Evolutionary conservation across 2,797 vertebrate species (phyloP).

Genomic region (Melanotaenia parkinsoni): DNA sequence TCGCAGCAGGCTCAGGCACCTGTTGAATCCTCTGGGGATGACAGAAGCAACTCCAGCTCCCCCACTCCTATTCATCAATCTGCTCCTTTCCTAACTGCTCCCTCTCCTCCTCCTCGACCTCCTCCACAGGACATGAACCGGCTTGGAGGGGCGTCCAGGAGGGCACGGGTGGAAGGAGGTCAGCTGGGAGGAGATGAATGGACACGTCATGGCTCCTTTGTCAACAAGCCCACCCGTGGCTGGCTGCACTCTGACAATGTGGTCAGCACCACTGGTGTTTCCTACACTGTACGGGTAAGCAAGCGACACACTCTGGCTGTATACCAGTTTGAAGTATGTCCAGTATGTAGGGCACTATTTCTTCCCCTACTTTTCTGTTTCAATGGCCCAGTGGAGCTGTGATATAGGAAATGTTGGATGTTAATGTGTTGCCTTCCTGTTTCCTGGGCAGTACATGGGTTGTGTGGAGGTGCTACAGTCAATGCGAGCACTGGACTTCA

Average conservation of each 20-base stretch:
- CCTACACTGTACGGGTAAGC: slow-evolving; percentile 93
- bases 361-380: slow-evolving; percentile 26
- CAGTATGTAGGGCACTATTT: neutral
- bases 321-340: neutral
- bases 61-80: slow-evolving; percentile 64
- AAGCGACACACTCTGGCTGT: slow-evolving; percentile 18
- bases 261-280: slow-evolving; percentile 95
- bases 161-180: slow-evolving; percentile 96
- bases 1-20: slow-evolving; percentile 58
- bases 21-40: slow-evolving; percentile 66
- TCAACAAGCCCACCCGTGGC: slow-evolving; percentile 96
- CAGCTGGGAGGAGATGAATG: slow-evolving; percentile 98
- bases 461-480: slow-evolving; percentile 98
- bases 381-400: slow-evolving; percentile 16
- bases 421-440: slow-evolving; percentile 68
- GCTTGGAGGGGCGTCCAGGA: slow-evolving; percentile 92
- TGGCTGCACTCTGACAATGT: slow-evolving; percentile 96
- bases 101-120: slow-evolving; percentile 87
- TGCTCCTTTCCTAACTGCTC: slow-evolving; percentile 80
- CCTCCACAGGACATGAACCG: slow-evolving; percentile 98
- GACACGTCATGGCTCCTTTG: slow-evolving; percentile 98
- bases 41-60: slow-evolving; percentile 69
- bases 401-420: slow-evolving; percentile 54
- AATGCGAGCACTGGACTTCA: slow-evolving; percentile 97
- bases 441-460: slow-evolving; percentile 92